phyloP scores from a whole-genome alignment of 64 coral and sea anemone species.

The Trachythela sp. region DNA sequence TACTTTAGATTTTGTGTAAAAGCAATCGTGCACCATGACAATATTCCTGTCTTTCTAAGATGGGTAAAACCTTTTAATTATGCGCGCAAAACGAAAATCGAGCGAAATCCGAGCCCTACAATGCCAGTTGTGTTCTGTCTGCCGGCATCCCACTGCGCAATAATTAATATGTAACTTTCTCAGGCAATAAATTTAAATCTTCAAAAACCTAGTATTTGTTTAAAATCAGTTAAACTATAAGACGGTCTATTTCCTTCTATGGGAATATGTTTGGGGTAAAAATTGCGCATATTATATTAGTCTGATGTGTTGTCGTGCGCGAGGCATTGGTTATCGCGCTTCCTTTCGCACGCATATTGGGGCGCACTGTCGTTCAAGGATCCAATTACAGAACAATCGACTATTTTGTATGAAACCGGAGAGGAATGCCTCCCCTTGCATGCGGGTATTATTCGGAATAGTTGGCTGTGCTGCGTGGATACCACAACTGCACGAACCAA shows the following conservation, averaged over 20 bases:
- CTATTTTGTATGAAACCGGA: constrained; percentile 32
- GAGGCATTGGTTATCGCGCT: neutral
- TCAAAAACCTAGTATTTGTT: neutral
- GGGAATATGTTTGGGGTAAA: neutral
- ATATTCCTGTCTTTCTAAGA: neutral
- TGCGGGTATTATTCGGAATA: neutral
- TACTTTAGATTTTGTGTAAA: neutral
- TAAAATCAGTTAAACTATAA: neutral
- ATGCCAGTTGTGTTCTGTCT: constrained; percentile 7
- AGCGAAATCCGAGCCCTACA: neutral
- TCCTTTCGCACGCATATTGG: constrained; percentile 6
- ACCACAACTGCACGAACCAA: constrained; percentile 11
- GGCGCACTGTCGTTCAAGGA: constrained; percentile 12
- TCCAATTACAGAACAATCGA: constrained; percentile 22
- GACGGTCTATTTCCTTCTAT: neutral
- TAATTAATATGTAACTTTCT: neutral
- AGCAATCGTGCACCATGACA: neutral
- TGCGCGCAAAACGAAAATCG: neutral
- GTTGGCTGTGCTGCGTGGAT: constrained; percentile 11
- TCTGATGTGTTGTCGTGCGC: neutral
- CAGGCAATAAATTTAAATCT: neutral
- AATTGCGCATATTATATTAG: neutral
- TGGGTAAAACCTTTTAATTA: neutral
- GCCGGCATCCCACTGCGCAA: neutral
- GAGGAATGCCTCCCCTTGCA: constrained; percentile 10